Base-by-base conservation (phyloP, 2,888 invertebrate species). In the Amitus sp. region DNA sequence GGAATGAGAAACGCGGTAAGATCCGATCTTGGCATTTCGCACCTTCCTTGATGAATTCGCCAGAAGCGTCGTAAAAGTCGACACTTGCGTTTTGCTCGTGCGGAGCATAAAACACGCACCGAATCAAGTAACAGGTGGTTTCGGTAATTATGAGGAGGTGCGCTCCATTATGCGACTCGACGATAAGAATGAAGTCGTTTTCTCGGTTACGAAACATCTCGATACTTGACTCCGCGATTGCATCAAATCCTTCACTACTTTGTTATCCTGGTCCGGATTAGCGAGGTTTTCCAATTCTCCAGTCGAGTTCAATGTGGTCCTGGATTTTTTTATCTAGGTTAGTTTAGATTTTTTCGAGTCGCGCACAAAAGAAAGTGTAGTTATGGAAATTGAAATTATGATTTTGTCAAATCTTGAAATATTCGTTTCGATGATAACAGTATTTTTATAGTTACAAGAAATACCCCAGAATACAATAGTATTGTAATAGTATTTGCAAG, bases 91-190 rank as follows among this genome's bases (percentile, higher is more conserved):
- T 53, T 61, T 56, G 50, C 62, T 53, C 62, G 50, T 54, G 57
- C 62, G 53, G 58, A 43, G 12, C 51, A 51, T 58, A 62, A 58
- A 62, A 58, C 58, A 62, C 62, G 58, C 58, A 62, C 57, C 47
- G 57, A 49, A 58, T 54, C 46, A 62, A 58, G 65, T 68, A 69
- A 69, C 69, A 69, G 69, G 67, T 69, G 69, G 67, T 66, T 68
- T 65, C 53, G 67, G 67, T 69, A 68, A 69, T 69, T 66, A 66
- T 59, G 47, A 52, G 47, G 50, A 55, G 46, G 56, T 30, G 42
- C 48, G 46, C 37, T 27, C 37, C 23, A 39, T 50, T 52, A 47
- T 52, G 43, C 47, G 17, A 28, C 37, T 30, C 42, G 48, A 55
- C 57, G 54, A 63, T 58, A 63, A 63, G 47, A 45, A 63, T 63